Base-by-base conservation (phyloP, 2,797 vertebrate genomes). In the Adrianichthys oophorus region DNA sequence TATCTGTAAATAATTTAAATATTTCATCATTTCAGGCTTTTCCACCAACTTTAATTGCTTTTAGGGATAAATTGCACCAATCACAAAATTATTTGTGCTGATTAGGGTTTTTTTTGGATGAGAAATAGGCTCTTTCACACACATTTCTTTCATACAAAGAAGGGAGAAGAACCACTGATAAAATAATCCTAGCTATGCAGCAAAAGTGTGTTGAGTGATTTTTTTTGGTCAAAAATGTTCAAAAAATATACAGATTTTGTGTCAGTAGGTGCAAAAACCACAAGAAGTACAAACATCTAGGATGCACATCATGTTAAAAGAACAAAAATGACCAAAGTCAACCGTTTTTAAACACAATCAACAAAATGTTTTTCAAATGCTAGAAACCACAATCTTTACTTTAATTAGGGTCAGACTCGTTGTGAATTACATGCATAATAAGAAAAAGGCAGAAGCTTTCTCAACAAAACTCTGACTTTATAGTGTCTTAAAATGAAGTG, bases 351-450 rank as follows among this genome's bases (percentile, higher is more conserved):
- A 5, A 18, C 7, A 56, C 32, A 37, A 52, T 7, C 45, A 72
- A 67, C 41, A 52, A 64, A 57, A 62, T 42, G 15, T 26, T 56
- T 45, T 52, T 42, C 12, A 63, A 23, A 37, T 32, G 45, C 44
- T 15, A 70, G 24, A 44, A 16, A 45, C 21, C 26, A 59, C n/a
- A 52, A 59, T 69, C 62, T 66, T 78, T 50, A 18, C 41, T 70
- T 84, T 72, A 77, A 84, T 84, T 71, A 75, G 61, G 52, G 68
- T 74, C 52, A 57, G 56, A 45, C 58, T 74, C 63, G 71, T 72
- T 48, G 12, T 56, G 41, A 55, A 74, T 74, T 63, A 72, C 52
- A 76, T 48, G n/a, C 18, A 45, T 26, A 41, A 69, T 23, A 37
- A 72, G 57, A 58, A 77, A 72, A 68, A 72, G 77, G 67, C 64